Percentiles rank a stretch among this genome's conserved stretches.
phyloP scores from a whole-genome alignment of 2,888 invertebrate species.

The Cenopis cana region DNA sequence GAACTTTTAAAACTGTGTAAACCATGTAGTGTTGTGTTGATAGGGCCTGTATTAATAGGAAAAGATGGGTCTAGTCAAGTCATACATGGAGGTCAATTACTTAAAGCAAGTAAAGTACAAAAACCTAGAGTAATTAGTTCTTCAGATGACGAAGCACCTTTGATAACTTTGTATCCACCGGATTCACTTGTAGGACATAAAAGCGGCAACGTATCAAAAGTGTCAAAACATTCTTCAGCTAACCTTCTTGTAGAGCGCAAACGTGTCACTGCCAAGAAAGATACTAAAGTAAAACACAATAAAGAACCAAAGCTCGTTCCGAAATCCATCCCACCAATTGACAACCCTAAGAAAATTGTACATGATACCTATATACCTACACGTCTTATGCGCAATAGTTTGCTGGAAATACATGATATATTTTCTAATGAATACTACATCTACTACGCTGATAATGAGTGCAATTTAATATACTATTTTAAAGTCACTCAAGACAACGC shows the following conservation, averaged over 20 bases:
- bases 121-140: neutral
- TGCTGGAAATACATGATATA: constrained; percentile 21
- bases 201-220: no score
- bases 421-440: constrained; percentile 15
- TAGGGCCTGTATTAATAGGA: neutral
- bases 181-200: neutral
- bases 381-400: constrained; percentile 8
- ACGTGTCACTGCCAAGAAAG: neutral
- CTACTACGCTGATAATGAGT: constrained; percentile 18
- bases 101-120: constrained; percentile 7
- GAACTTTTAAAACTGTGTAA: constrained; percentile 33
- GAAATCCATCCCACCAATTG: neutral
- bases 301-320: neutral
- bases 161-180: constrained; percentile 18
- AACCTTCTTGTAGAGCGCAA: neutral
- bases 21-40: constrained; percentile 27
- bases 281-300: neutral
- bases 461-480: constrained; percentile 14
- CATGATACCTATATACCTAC: neutral
- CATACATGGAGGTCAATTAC: constrained; percentile 16
- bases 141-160: constrained; percentile 29
- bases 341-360: neutral
- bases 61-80: neutral
- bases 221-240: no score
- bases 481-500: neutral